Conservation (phyloP, 1,140 invertebrate genomes). For the Ips typographus region DNA sequence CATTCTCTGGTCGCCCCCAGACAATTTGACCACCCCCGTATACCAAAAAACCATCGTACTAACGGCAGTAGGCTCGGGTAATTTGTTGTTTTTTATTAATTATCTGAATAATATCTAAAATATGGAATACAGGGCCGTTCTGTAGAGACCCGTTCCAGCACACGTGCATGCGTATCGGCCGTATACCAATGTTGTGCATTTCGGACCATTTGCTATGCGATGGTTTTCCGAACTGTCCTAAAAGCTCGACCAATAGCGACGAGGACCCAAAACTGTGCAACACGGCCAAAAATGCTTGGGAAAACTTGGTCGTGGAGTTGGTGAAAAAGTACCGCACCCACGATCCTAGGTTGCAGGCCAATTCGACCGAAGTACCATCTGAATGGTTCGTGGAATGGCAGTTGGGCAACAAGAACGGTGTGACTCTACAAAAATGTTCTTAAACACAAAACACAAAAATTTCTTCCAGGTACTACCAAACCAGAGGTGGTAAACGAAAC, state of each 20-base stretch:
- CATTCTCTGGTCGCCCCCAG: conserved; percentile 43
- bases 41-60: conserved; percentile 40
- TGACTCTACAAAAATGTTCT: neutral
- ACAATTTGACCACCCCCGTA: conserved; percentile 29
- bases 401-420: conserved; percentile 26
- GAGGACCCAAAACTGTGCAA: conserved; percentile 55
- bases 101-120: neutral
- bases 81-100: neutral
- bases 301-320: conserved; percentile 36
- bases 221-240: conserved; percentile 61
- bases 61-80: conserved; percentile 46
- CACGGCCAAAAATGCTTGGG: conserved; percentile 42
- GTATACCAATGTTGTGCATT: conserved; percentile 58
- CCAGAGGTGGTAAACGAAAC: conserved; percentile 27
- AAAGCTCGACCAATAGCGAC: conserved; percentile 56
- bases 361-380: conserved; percentile 15
- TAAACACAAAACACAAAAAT: neutral
- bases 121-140: conserved; percentile 35
- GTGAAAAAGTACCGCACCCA: conserved; percentile 39
- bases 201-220: conserved; percentile 63
- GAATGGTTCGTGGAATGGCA: conserved; percentile 26
- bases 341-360: conserved; percentile 20
- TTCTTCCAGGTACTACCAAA: conserved; percentile 36
- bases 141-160: conserved; percentile 44
- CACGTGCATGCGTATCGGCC: conserved; percentile 46